Base-by-base conservation (phyloP, 1,140 invertebrate species). In the Caenorhabditis briggsae region DNA sequence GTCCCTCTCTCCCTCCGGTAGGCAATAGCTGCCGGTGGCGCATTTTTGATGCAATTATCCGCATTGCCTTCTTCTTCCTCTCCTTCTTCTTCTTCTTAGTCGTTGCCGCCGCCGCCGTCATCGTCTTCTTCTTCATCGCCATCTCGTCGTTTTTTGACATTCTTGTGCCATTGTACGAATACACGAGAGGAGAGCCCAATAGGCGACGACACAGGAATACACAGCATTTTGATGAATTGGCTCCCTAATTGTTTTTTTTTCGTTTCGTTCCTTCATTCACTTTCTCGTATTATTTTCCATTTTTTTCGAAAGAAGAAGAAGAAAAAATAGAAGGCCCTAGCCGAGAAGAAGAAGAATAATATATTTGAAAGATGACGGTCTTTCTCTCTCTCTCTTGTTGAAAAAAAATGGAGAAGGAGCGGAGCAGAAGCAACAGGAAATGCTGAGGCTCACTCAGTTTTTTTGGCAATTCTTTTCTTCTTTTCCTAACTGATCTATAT, bases 191-290 rank as follows among this genome's bases (percentile, higher is more conserved):
- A 33, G 70, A 78, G 43, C 70, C 50, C 70, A 78, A 78, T 78
- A 78, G 70, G 46, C 70, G 70, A 78, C 70, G 46, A 78, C 46
- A 78, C 50, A n/a, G 48, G 70, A 78, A 78, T 78, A 78, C 70
- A 78, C 70, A 78, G 70, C 70, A 78, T 78, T 78, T 78, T 78
- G 70, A 78, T 78, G 70, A 78, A 78, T 78, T 78, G 70, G 70
- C 58, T 83, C 82, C 58, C 82, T 83, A 59, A 59, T 61, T 83
- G 55, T 83, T 61, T 83, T 61, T 82, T 83, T 83, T 83, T 83
- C 53, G 25, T 83, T 82, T 33, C 33, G 33, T 33, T 33, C 33
- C 33, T 33, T 33, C 33, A 33, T 33, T 33, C 33, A 33, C 78
- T 9, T 55, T 46, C 74, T 83, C 58, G 55, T 83, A 59, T 83